phyloP scores from a whole-genome alignment of 2,888 invertebrate genomes.

The Yponomeuta malinellus region DNA sequence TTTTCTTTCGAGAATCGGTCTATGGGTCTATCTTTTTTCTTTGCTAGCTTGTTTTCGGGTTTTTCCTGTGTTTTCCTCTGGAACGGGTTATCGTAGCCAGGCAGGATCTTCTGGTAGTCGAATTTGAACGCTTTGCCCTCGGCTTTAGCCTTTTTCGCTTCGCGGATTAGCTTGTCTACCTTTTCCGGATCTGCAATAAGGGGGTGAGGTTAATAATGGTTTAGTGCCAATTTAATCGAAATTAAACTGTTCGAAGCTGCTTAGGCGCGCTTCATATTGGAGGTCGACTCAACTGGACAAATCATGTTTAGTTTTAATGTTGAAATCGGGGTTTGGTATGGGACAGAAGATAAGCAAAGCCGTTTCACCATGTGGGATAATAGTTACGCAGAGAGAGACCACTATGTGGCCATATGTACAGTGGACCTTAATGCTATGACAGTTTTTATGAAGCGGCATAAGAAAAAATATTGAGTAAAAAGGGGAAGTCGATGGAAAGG shows the following conservation, averaged over 20 bases:
- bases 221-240: not conserved
- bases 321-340: too few relatives aligned
- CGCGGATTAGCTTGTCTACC: slow-evolving; percentile 60
- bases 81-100: slow-evolving; percentile 65
- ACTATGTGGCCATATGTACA: too few relatives aligned
- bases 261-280: not conserved
- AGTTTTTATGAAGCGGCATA: too few relatives aligned
- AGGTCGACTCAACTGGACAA: too few relatives aligned
- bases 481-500: too few relatives aligned
- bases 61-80: slow-evolving; percentile 44
- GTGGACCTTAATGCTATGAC: too few relatives aligned
- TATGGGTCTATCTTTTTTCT: slow-evolving; percentile 20
- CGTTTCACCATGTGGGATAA: too few relatives aligned
- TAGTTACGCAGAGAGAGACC: too few relatives aligned
- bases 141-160: slow-evolving; percentile 59
- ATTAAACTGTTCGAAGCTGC: not conserved
- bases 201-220: not conserved
- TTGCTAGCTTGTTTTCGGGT: slow-evolving; percentile 31
- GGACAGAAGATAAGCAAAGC: too few relatives aligned
- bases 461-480: too few relatives aligned
- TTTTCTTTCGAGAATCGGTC: slow-evolving; percentile 8
- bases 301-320: too few relatives aligned
- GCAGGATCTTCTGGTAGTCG: slow-evolving; percentile 58
- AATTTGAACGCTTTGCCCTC: slow-evolving; percentile 65
- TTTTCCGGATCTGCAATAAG: slow-evolving; percentile 48